phyloP scores from a whole-genome alignment of 2,888 invertebrate genomes.

The Mesorhabditis belari region DNA sequence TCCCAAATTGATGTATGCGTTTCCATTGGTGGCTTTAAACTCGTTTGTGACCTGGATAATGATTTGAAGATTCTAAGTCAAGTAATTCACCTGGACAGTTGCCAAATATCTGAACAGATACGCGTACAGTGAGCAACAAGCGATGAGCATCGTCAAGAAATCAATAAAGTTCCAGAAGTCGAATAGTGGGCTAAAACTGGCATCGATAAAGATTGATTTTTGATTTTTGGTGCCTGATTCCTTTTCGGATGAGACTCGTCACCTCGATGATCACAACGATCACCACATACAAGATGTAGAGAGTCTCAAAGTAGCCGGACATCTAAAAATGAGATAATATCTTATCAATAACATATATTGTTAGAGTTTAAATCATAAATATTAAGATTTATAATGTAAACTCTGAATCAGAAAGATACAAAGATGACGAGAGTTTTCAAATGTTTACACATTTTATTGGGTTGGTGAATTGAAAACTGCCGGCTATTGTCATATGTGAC shows the following conservation, averaged over 20 bases:
- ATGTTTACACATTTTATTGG: too few relatives aligned
- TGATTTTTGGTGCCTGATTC: background rate
- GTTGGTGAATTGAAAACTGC: too few relatives aligned
- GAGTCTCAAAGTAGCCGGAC: slow-evolving; percentile 4
- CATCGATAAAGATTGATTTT: too few relatives aligned
- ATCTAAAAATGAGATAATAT: background rate
- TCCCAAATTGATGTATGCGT: slow-evolving; percentile 52
- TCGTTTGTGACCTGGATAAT: slow-evolving; percentile 46
- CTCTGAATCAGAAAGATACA: too few relatives aligned
- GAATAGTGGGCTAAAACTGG: background rate
- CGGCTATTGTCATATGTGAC: too few relatives aligned
- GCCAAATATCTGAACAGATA: slow-evolving; percentile 19
- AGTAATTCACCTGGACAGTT: slow-evolving; percentile 12
- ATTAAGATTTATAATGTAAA: too few relatives aligned
- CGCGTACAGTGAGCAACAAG: slow-evolving; percentile 17
- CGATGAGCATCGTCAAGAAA: slow-evolving; percentile 16
- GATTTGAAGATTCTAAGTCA: background rate
- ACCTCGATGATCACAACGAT: slow-evolving; percentile 19
- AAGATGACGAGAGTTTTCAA: too few relatives aligned
- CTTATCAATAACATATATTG: too few relatives aligned
- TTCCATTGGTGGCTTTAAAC: slow-evolving; percentile 55
- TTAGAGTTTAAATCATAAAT: too few relatives aligned
- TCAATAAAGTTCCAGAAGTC: slow-evolving; percentile 31
- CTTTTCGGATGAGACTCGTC: slow-evolving; percentile 7
- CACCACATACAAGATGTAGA: slow-evolving; percentile 24